Evolutionary conservation across 1,140 invertebrate genomes (phyloP).

Genomic region (Drosophila kikkawai): DNA sequence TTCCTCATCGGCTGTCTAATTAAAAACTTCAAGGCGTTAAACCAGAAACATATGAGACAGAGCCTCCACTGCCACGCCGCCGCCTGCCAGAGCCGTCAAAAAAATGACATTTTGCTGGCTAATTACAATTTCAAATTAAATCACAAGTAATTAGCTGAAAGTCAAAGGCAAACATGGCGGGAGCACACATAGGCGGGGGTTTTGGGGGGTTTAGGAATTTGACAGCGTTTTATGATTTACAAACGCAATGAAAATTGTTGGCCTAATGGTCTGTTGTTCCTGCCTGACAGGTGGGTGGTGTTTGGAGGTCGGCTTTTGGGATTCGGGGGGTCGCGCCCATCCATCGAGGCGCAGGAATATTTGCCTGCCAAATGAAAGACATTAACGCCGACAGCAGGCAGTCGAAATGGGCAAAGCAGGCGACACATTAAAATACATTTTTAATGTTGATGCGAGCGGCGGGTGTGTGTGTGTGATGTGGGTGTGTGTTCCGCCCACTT

Average conservation of each 20-base stretch:
- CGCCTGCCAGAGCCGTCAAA: slow-evolving; percentile 71
- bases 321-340: slow-evolving; percentile 45
- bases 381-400: slow-evolving; percentile 74
- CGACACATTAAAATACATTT: slow-evolving; percentile 81
- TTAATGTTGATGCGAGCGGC: slow-evolving; percentile 71
- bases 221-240: slow-evolving; percentile 78
- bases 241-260: slow-evolving; percentile 73
- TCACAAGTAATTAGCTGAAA: slow-evolving; percentile 78
- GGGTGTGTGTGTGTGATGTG: slow-evolving; percentile 15
- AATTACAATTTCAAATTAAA: slow-evolving; percentile 84
- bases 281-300: slow-evolving; percentile 24
- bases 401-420: slow-evolving; percentile 66
- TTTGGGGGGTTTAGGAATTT: slow-evolving; percentile 47
- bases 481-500: slow-evolving; percentile 35
- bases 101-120: slow-evolving; percentile 79
- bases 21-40: slow-evolving; percentile 65
- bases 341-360: slow-evolving; percentile 25
- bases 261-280: slow-evolving; percentile 67
- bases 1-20: slow-evolving; percentile 46
- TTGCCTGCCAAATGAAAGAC: slow-evolving; percentile 70
- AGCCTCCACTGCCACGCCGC: slow-evolving; percentile 14
- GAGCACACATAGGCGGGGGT: slow-evolving; percentile 6
- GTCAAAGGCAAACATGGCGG: slow-evolving; percentile 58
- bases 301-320: neutral
- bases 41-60: slow-evolving; percentile 50